Conservation (phyloP, 1,140 invertebrate species). For the Goniozus legneri region DNA sequence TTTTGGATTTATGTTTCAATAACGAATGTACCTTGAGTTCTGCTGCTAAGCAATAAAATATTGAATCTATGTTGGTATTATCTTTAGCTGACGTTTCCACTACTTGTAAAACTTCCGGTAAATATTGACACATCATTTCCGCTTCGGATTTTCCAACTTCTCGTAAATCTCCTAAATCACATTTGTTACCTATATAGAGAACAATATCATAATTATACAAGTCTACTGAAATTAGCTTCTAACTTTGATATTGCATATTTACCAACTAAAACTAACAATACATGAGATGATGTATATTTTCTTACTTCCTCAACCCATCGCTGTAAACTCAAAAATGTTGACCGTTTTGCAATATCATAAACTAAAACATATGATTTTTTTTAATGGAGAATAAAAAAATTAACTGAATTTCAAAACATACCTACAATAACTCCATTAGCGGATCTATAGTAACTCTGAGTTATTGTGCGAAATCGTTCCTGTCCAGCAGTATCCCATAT, state of each 20-base stretch:
- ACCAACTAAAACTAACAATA: slow-evolving; percentile 86
- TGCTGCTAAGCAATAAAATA: slow-evolving; percentile 83
- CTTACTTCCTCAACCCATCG: slow-evolving; percentile 94
- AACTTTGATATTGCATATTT: no score
- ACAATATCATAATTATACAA: slow-evolving; percentile 9
- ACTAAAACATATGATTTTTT: slow-evolving; percentile 58
- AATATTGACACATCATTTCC: slow-evolving; percentile 76
- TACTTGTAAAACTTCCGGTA: slow-evolving; percentile 78
- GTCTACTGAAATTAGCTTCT: no score
- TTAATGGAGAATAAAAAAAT: slow-evolving; percentile 4
- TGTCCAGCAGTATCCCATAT: slow-evolving; percentile 95
- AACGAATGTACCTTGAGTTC: slow-evolving; percentile 70
- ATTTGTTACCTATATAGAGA: slow-evolving; percentile 73
- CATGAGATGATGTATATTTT: slow-evolving; percentile 86
- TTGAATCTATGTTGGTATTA: slow-evolving; percentile 89
- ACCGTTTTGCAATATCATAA: slow-evolving; percentile 90
- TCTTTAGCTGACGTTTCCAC: slow-evolving; percentile 92
- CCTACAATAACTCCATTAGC: slow-evolving; percentile 87
- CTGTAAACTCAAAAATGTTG: slow-evolving; percentile 83
- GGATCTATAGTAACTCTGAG: slow-evolving; percentile 91
- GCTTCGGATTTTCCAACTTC: slow-evolving; percentile 84
- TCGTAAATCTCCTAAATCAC: slow-evolving; percentile 74
- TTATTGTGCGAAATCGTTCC: slow-evolving; percentile 88
- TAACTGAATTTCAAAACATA: slow-evolving; percentile 35
- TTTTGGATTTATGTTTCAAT: not conserved